phyloP scores from a whole-genome alignment of 1,140 invertebrate genomes.

The Drosophila paulistorum region DNA sequence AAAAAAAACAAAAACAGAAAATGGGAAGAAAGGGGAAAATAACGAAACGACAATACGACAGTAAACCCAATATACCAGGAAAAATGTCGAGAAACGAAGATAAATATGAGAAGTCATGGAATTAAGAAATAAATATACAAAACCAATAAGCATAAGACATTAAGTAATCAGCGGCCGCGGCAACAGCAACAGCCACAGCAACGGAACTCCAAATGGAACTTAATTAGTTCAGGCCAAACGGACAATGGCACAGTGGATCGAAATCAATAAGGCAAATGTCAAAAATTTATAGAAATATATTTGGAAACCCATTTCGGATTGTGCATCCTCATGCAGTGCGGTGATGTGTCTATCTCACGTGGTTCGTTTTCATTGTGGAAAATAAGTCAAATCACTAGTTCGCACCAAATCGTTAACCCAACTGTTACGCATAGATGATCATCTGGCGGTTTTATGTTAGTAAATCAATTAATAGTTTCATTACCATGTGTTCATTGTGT shows the following conservation, averaged over 20 bases:
- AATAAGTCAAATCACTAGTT: too few species aligned
- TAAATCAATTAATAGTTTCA: too few species aligned
- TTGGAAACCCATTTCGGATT: too few species aligned
- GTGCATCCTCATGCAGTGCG: too few species aligned
- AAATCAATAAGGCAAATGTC: background rate
- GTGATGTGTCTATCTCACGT: too few species aligned
- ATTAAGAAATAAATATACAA: constrained; percentile 36
- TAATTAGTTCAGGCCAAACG: constrained; percentile 10
- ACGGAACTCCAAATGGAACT: constrained; percentile 15
- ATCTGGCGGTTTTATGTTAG: too few species aligned
- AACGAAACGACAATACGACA: constrained; percentile 24
- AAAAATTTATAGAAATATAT: too few species aligned
- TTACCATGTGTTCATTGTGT: too few species aligned
- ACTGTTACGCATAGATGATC: too few species aligned
- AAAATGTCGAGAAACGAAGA: constrained; percentile 16
- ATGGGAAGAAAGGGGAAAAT: background rate
- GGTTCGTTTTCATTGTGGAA: too few species aligned
- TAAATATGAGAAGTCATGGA: constrained; percentile 19
- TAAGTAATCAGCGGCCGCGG: constrained; percentile 18
- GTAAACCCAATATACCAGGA: constrained; percentile 19
- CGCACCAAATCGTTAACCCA: too few species aligned
- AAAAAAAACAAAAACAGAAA: background rate
- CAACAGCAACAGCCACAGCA: constrained; percentile 7
- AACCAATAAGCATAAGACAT: constrained; percentile 31
- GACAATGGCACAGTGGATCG: constrained; percentile 10